phyloP scores from a whole-genome alignment of 2,888 invertebrate genomes.

The Busseola fusca region DNA sequence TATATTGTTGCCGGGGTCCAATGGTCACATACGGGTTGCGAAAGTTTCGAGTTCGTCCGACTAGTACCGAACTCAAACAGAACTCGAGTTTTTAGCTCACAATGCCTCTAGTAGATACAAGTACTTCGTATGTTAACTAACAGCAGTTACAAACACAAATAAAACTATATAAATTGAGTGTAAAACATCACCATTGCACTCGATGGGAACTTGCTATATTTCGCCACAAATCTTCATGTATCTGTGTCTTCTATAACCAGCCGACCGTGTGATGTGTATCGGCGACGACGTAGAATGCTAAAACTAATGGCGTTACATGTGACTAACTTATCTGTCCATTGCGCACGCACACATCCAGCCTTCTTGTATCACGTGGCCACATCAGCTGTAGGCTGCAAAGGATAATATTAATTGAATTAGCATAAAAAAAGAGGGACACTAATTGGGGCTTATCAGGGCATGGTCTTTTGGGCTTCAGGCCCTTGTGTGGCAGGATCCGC shows the following conservation, averaged over 20 bases:
- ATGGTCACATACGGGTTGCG: neutral
- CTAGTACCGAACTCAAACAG: neutral
- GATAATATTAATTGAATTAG: conserved; percentile 8
- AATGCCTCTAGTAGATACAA: neutral
- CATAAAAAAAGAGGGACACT: neutral
- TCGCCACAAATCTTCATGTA: conserved; percentile 8
- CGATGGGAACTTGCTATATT: conserved; percentile 21
- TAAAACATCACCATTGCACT: conserved; percentile 39
- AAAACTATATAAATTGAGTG: conserved; percentile 18
- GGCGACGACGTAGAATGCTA: conserved; percentile 77
- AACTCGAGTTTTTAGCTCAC: neutral
- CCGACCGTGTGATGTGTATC: conserved; percentile 40
- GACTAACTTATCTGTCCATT: conserved; percentile 72
- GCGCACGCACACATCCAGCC: conserved; percentile 64
- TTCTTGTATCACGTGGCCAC: conserved; percentile 63
- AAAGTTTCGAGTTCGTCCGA: neutral
- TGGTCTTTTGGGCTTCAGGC: neutral
- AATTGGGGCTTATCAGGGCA: neutral
- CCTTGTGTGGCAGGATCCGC: no score
- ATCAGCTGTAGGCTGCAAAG: conserved; percentile 68
- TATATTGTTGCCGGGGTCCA: neutral
- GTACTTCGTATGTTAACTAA: conserved; percentile 1
- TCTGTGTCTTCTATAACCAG: conserved; percentile 18
- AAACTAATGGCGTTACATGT: conserved; percentile 80
- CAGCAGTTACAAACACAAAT: conserved; percentile 15